These are phyloP conservation scores for Drosophila ustulata DNA, from an alignment of 2,888 invertebrate species.

Conservation along the genomic window DNA sequence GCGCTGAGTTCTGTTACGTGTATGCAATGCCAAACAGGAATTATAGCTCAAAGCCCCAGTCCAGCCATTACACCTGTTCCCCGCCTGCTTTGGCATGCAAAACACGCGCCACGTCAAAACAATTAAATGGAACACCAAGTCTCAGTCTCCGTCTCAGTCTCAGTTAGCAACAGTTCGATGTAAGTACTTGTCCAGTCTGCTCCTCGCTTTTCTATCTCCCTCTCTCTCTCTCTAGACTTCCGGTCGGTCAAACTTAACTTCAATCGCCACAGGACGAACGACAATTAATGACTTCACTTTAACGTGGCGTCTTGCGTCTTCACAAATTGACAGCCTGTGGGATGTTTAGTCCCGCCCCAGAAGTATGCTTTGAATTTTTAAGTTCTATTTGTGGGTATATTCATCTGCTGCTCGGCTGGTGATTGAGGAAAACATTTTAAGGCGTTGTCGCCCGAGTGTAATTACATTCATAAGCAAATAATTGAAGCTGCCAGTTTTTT, in stretches of 20 bases:
- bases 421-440: neutral
- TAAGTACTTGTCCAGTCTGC: conserved; percentile 13
- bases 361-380: conserved; percentile 42
- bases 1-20: conserved; percentile 54
- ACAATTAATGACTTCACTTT: conserved; percentile 67
- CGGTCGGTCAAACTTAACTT: conserved; percentile 31
- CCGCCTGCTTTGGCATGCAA: conserved; percentile 52
- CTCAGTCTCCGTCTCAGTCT: neutral
- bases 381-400: conserved; percentile 10
- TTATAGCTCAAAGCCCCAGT: conserved; percentile 40
- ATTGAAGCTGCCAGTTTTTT: neutral
- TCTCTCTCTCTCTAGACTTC: neutral
- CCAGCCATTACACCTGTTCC: conserved; percentile 5
- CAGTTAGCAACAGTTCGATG: conserved; percentile 6
- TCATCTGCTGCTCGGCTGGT: neutral
- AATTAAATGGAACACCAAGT: conserved; percentile 62
- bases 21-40: conserved; percentile 61
- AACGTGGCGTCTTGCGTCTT: conserved; percentile 3
- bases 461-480: neutral
- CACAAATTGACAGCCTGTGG: conserved; percentile 51
- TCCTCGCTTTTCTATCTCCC: neutral
- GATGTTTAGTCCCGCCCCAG: conserved; percentile 19
- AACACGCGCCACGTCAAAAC: conserved; percentile 70
- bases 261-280: conserved; percentile 32
- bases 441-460: neutral